Base-by-base conservation (phyloP, 2,888 invertebrate genomes). In the Peribatodes rhomboidaria region DNA sequence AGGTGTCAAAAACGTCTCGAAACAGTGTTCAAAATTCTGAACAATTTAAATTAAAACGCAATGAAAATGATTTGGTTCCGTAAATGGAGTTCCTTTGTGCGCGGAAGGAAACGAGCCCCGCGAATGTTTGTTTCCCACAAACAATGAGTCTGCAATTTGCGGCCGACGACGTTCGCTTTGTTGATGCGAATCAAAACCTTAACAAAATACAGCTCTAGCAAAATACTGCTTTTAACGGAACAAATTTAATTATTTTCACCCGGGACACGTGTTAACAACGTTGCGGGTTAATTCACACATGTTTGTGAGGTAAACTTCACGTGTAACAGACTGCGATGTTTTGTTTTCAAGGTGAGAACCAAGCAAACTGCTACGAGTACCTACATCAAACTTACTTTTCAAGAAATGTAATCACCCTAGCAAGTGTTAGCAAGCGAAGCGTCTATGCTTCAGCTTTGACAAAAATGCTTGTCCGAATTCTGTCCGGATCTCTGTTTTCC, bases 111-210 rank as follows among this genome's bases (percentile, higher is more conserved):
- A 83, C 86, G 85, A 79, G 82, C 75, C 81, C 81, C 79, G 83
- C 83, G 86, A 88, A 87, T 89, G 89, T 92, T 92, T 90, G 90
- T 86, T 85, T 80, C 83, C 77, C 79, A 80, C 86, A 89, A 90
- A 92, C 90, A 92, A 90, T 91, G 89, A 89, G 87, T 82, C 85
- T 82, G 89, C 91, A 89, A 92, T 90, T 92, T 92, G 91, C 84
- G 88, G 84, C 81, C 82, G 80, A 79, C 85, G 84, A 81, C 85
- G 83, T 81, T 81, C 81, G 86, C 86, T 87, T 85, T 88, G 87
- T 88, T 88, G 85, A 86, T 86, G 85, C 80, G 85, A 88, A 90
- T 88, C 87, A 87, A 85, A 89, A 87, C 84, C 85, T 85, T 84
- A 84, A 85, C 86, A 86, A 87, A 87, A 87, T 85, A 84, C 74